Conservation (phyloP, 2,113 vertebrate genomes). For the Perognathus longimembris region DNA sequence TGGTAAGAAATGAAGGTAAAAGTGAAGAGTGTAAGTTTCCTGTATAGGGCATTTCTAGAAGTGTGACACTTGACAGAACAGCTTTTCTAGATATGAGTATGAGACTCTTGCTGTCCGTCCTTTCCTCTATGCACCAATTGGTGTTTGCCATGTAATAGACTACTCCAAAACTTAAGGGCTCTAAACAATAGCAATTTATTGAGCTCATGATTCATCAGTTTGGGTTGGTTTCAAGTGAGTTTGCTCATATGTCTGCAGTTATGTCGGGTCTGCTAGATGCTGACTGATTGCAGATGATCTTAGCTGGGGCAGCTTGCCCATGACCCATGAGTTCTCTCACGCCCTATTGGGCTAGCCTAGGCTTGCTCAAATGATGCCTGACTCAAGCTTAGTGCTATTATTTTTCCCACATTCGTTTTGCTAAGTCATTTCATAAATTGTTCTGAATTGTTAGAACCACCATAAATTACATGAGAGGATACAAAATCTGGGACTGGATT, state of each 20-base stretch:
- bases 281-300: background rate
- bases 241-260: background rate
- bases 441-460: background rate
- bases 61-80: background rate
- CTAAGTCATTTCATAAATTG: conserved; percentile 15
- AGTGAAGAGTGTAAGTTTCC: background rate
- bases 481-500: background rate
- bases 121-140: background rate
- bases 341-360: background rate
- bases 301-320: background rate
- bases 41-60: background rate
- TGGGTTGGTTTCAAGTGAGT: background rate
- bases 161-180: background rate
- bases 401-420: conserved; percentile 13
- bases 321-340: background rate
- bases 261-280: background rate
- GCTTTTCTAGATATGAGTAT: conserved; percentile 36
- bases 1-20: conserved; percentile 34
- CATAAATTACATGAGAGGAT: background rate
- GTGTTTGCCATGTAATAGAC: background rate
- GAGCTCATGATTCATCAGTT: conserved; percentile 21
- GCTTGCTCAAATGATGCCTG: background rate
- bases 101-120: background rate
- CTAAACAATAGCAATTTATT: conserved; percentile 11
- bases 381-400: background rate